A percentile compares a stretch with the other conserved stretches of the same genome.
Conservation (phyloP, 2,113 vertebrate species). For the Megatriorchis doriae region DNA sequence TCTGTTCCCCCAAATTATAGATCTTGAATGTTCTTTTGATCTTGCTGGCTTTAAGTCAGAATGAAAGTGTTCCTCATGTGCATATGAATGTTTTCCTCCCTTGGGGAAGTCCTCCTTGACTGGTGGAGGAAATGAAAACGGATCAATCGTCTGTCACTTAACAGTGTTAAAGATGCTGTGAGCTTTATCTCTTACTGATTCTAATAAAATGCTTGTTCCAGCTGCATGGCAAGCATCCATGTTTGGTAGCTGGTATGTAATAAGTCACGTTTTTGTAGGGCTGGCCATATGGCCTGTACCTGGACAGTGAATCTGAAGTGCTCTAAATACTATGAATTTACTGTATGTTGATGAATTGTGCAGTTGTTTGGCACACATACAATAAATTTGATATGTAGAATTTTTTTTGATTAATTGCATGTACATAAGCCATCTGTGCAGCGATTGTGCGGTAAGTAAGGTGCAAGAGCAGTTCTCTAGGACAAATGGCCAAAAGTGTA, state of each 20-base stretch:
- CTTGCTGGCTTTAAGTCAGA: not conserved
- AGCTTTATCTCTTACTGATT: not conserved
- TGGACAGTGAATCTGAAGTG: not conserved
- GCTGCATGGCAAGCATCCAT: not conserved
- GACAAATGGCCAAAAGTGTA: not conserved
- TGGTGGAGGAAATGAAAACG: not conserved
- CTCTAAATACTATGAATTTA: not conserved
- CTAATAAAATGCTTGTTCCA: not conserved
- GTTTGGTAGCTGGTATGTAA: not conserved
- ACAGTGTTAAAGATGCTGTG: not conserved
- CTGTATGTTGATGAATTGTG: not conserved
- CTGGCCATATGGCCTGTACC: not conserved
- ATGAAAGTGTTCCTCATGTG: not conserved
- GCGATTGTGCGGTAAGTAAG: not conserved
- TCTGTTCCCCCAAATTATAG: not conserved
- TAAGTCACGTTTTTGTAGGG: rapidly evolving
- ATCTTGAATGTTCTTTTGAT: not conserved
- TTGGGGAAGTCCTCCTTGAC: not conserved
- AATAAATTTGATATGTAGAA: not conserved
- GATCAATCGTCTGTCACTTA: not conserved
- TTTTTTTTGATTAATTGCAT: not conserved
- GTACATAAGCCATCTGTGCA: not conserved
- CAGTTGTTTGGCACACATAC: not conserved
- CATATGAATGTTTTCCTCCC: not conserved
- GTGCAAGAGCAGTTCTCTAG: not conserved